A percentile compares a stretch with the other conserved stretches of the same genome.
Evolutionary conservation across 2,797 vertebrate species (phyloP).

Genomic region (Acanthurus leucopareius): DNA sequence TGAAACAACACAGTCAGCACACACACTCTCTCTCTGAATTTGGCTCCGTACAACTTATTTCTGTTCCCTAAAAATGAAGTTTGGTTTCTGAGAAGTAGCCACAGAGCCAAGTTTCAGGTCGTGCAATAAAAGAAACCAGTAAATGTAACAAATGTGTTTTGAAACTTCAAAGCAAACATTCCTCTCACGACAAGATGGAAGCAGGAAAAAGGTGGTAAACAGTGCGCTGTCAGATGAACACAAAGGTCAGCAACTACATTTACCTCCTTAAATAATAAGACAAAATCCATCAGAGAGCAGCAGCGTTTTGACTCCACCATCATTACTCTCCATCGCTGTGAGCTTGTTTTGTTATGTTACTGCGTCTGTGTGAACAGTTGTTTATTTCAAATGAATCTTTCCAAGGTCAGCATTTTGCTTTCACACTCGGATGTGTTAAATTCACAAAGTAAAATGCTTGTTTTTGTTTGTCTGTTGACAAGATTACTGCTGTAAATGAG

Average conservation of each 20-base stretch:
- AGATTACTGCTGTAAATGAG: slow-evolving; percentile 15
- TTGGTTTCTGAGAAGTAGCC: neutral
- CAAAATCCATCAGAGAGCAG: neutral
- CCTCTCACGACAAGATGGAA: neutral
- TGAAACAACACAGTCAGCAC: too few species aligned
- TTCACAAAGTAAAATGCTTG: neutral
- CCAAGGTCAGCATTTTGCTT: neutral
- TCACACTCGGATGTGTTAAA: neutral
- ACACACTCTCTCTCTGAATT: too few species aligned
- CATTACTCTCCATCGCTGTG: too few species aligned
- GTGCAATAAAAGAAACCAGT: too few species aligned
- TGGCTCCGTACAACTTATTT: too few species aligned
- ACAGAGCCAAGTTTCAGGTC: too few species aligned
- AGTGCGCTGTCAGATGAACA: neutral
- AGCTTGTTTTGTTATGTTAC: neutral
- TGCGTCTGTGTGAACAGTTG: too few species aligned
- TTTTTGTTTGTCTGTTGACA: slow-evolving; percentile 10
- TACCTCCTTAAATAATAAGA: too few species aligned
- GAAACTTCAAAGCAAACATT: neutral
- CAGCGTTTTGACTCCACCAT: neutral
- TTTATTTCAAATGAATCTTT: too few species aligned
- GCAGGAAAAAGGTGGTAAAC: neutral
- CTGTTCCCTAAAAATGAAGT: neutral
- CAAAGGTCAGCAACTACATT: neutral
- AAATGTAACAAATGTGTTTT: neutral